These are phyloP conservation scores for Saiga tatarica DNA, from an alignment of 2,113 vertebrate species.

Conservation along the genomic window DNA sequence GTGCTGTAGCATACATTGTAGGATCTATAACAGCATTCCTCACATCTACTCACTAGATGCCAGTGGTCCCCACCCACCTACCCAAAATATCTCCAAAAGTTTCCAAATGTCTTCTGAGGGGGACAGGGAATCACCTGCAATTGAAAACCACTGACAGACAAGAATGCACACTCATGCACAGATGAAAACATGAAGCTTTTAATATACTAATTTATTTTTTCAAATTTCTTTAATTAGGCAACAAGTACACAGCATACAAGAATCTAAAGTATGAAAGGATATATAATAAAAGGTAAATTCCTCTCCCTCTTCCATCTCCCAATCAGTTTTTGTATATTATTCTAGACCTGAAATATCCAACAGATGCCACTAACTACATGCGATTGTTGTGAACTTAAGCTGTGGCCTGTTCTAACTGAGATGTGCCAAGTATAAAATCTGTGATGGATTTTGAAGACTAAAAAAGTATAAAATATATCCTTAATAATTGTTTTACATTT, in stretches of 20 bases:
- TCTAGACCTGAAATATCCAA: not conserved
- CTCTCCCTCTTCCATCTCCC: not conserved
- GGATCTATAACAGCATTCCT: not conserved
- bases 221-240: not conserved
- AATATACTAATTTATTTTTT: not conserved
- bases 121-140: not conserved
- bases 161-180: not conserved
- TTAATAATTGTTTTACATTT: not conserved
- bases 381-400: not conserved
- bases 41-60: not conserved
- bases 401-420: not conserved
- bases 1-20: not conserved
- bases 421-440: not conserved
- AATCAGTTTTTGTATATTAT: not conserved
- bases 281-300: not conserved
- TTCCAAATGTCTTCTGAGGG: not conserved
- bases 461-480: not conserved
- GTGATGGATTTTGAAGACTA: not conserved
- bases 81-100: not conserved
- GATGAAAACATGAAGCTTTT: not conserved
- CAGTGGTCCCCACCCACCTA: not conserved
- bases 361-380: not conserved
- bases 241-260: not conserved
- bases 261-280: not conserved
- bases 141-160: not conserved